Evolutionary conservation across 2,797 vertebrate species (phyloP), one percentile per base, ranked within the genome.

Genomic region (Crenichthys baileyi): DNA sequence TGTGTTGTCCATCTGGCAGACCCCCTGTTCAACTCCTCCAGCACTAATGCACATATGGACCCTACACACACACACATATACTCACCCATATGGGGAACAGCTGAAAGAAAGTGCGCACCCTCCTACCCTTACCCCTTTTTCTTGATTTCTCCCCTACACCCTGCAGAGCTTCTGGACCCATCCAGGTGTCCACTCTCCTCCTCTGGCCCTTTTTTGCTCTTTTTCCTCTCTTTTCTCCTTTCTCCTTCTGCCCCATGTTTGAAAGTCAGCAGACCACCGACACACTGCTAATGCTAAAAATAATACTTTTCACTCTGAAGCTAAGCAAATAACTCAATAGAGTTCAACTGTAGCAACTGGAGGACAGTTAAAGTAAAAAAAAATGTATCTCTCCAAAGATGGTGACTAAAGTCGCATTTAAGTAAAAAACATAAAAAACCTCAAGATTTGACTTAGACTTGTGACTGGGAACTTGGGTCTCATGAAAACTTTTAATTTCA

Each of bases 1-100:
- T 81, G 86, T 81, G 82, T 80, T 77, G 85, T 93, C 94, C 94
- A 95, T 95, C 93, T 95, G 94, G 85, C 82, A 65, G 89, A 92
- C 92, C 93, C 93, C 92, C 91, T 90, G 92, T 93, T 91, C 85
- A 89, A 90, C 90, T 93, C 94, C 93, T 95, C 91, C 85, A 94
- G 94, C 94, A 91, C 89, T 88, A 77, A 87, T 85, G 91, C 90
- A 82, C 93, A 95, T 93, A 94, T 93, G 93, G 92, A 77, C 85
- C 31, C 12, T 26, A 55, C 88, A 56, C 85, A 88, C 88, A 86
- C 79, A 79, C 81, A 84, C 70, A 36, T n/a, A 76, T 15, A 82
- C 76, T 71, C 83, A 87, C 88, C 76, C 84, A 79, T 81, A 83
- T 18, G 80, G 88, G 81, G 85, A 92, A 93, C 94, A 95, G 94